Evolutionary conservation across 2,797 vertebrate species (phyloP).

Genomic region (Leptatherina wallacei): DNA sequence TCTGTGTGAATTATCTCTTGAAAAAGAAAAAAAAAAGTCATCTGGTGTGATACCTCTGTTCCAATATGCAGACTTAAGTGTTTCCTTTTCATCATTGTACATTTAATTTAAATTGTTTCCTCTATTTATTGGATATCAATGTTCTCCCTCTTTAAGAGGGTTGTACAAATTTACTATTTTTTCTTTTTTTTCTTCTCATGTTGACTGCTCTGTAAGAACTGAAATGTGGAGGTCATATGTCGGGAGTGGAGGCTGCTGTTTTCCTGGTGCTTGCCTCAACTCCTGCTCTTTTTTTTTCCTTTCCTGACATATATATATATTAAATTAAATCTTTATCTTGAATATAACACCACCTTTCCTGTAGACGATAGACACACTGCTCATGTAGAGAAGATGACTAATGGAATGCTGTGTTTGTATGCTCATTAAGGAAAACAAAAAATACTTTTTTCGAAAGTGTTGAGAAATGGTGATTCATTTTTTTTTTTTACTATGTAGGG

Average conservation of each 20-base stretch:
- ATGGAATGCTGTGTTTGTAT: slow-evolving; percentile 80
- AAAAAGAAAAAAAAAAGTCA: slow-evolving; percentile 49
- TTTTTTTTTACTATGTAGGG: slow-evolving; percentile 68
- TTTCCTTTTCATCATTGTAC: slow-evolving; percentile 73
- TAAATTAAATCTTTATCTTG: slow-evolving; percentile 81
- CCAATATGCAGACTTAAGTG: slow-evolving; percentile 66
- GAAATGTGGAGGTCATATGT: slow-evolving; percentile 58
- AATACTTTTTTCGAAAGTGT: slow-evolving; percentile 68
- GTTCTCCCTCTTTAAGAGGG: slow-evolving; percentile 74
- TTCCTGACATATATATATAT: slow-evolving; percentile 73
- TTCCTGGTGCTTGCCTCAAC: slow-evolving; percentile 77
- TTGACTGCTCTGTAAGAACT: slow-evolving; percentile 68
- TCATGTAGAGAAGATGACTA: slow-evolving; percentile 77
- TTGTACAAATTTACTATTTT: slow-evolving; percentile 74
- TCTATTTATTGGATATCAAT: slow-evolving; percentile 87
- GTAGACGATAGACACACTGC: slow-evolving; percentile 82
- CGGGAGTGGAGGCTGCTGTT: slow-evolving; percentile 63
- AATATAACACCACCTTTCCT: slow-evolving; percentile 81
- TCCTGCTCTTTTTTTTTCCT: slow-evolving; percentile 53
- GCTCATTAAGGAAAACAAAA: slow-evolving; percentile 58
- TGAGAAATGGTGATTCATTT: slow-evolving; percentile 66
- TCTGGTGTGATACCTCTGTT: slow-evolving; percentile 76
- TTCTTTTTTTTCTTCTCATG: slow-evolving; percentile 51
- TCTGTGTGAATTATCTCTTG: slow-evolving; percentile 56
- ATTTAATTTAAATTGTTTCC: slow-evolving; percentile 83